Percentiles rank a stretch among this genome's conserved stretches.
Conservation (phyloP, 1,140 invertebrate genomes). For the Carposina sasakii region DNA sequence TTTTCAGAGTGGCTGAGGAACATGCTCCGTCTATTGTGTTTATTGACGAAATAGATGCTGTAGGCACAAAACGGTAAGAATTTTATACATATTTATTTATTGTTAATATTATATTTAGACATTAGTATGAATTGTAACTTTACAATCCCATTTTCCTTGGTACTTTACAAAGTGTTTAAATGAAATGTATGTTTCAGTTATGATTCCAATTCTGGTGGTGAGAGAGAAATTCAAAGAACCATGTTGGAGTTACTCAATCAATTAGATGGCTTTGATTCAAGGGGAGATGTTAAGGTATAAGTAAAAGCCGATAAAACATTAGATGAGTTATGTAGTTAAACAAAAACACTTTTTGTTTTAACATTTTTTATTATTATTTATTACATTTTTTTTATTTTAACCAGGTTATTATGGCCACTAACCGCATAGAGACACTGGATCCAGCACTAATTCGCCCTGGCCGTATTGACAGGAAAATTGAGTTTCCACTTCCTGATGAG, state of each 20-base stretch:
- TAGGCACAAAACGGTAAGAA: conserved; percentile 93
- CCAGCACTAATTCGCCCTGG: conserved; percentile 98
- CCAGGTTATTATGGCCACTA: conserved; percentile 99
- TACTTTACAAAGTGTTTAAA: too few relatives aligned
- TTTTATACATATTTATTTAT: not conserved
- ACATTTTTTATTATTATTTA: too few relatives aligned
- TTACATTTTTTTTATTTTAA: conserved; percentile 24
- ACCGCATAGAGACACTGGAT: conserved; percentile 99
- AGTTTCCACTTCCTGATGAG: conserved; percentile 99
- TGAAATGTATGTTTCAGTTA: conserved; percentile 83
- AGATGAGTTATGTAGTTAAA: too few relatives aligned
- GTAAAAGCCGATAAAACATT: too few relatives aligned
- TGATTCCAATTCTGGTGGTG: conserved; percentile 99
- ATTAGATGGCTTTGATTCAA: conserved; percentile 98
- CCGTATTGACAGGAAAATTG: conserved; percentile 99
- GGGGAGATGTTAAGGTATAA: conserved; percentile 95
- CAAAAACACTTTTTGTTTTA: too few relatives aligned
- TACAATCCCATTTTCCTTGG: not conserved
- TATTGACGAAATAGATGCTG: conserved; percentile 99
- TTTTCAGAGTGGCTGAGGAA: conserved; percentile 99
- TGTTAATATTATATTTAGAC: not conserved
- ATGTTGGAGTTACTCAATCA: conserved; percentile 99
- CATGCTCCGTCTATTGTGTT: conserved; percentile 99
- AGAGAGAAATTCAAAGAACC: conserved; percentile 99
- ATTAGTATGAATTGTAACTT: not conserved